A percentile compares a stretch with the other conserved stretches of the same genome.
These are phyloP conservation scores for Gymnorhina tibicen DNA, from an alignment of 2,113 vertebrate genomes.

Conservation along the genomic window DNA sequence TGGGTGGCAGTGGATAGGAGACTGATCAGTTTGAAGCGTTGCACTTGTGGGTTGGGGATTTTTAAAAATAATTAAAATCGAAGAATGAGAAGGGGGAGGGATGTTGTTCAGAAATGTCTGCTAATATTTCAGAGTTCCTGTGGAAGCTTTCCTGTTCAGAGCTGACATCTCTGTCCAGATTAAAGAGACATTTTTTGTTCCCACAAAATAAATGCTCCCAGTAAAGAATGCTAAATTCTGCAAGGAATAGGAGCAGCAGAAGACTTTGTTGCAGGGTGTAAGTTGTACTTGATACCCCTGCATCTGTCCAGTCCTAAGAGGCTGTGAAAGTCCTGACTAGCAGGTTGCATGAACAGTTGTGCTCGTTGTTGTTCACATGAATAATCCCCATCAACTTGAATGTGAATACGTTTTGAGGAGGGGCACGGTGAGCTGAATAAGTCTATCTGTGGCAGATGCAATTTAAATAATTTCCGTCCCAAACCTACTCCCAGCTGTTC, in stretches of 20 bases:
- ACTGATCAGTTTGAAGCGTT: neutral
- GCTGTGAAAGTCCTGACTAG: neutral
- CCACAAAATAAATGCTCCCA: neutral
- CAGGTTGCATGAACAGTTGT: neutral
- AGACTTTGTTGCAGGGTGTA: neutral
- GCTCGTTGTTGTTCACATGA: neutral
- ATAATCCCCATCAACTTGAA: neutral
- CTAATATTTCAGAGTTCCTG: neutral
- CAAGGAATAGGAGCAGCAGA: neutral
- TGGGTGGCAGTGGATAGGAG: accelerated
- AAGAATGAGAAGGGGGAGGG: neutral
- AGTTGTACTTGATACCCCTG: neutral
- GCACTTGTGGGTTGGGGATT: neutral
- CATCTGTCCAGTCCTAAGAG: neutral
- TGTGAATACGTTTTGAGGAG: neutral
- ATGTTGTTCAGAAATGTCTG: neutral
- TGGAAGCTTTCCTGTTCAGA: neutral
- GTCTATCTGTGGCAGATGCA: neutral
- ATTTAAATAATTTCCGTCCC: neutral
- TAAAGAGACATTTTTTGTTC: neutral
- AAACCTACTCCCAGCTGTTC: neutral
- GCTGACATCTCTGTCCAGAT: neutral
- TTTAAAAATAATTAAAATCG: neutral
- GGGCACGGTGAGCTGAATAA: neutral
- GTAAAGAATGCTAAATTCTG: neutral